Evolutionary conservation across 2,888 invertebrate genomes (phyloP).

Genomic region (Auanema sp.): DNA sequence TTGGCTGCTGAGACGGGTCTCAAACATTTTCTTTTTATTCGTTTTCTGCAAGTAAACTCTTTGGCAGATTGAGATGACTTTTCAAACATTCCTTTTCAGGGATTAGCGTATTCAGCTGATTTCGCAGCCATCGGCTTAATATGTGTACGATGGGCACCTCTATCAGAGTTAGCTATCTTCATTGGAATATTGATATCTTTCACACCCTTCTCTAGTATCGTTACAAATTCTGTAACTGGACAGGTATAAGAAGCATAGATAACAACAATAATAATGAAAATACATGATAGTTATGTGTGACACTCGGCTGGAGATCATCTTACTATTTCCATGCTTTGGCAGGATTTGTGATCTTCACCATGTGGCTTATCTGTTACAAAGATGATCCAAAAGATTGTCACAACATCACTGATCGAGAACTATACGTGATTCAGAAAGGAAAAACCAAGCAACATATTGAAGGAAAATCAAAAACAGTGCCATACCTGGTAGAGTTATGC

Average conservation of each 20-base stretch:
- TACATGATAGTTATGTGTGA: constrained; percentile 15
- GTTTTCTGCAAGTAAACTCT: constrained; percentile 38
- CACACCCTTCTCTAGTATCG: constrained; percentile 44
- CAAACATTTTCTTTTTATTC: constrained; percentile 24
- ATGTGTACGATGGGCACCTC: constrained; percentile 49
- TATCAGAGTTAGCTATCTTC: constrained; percentile 51
- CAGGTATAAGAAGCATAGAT: constrained; percentile 14
- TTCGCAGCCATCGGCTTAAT: constrained; percentile 48
- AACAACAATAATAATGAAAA: no score
- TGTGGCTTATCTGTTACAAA: constrained; percentile 42
- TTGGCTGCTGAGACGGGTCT: constrained; percentile 29
- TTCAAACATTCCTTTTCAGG: constrained; percentile 16
- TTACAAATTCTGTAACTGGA: constrained; percentile 51
- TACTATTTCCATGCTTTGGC: constrained; percentile 33
- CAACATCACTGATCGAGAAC: constrained; percentile 36
- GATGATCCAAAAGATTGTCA: constrained; percentile 37
- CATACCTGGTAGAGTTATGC: constrained; percentile 30
- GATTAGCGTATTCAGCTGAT: constrained; percentile 40
- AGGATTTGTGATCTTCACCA: constrained; percentile 33
- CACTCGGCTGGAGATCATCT: constrained; percentile 31
- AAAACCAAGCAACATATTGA: constrained; percentile 43
- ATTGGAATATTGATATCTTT: constrained; percentile 52
- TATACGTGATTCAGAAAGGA: constrained; percentile 40
- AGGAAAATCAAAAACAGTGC: constrained; percentile 30
- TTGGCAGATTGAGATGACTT: background rate